These are phyloP conservation scores for Hemibagrus guttatus DNA, from an alignment of 2,797 vertebrate genomes.

Conservation along the genomic window DNA sequence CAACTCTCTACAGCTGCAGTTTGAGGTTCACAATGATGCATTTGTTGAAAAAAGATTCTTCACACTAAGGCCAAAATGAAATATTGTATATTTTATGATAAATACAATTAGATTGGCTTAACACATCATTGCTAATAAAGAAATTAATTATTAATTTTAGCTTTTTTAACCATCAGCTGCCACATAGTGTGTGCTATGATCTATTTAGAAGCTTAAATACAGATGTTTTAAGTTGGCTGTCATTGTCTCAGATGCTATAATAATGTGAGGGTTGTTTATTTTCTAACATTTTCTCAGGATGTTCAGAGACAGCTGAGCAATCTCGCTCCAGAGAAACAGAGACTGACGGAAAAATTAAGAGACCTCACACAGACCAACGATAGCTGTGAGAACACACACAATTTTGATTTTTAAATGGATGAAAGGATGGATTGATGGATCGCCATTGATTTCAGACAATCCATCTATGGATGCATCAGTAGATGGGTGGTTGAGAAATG, in stretches of 20 bases:
- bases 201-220: background rate
- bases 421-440: background rate
- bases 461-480: background rate
- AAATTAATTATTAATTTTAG: background rate
- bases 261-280: background rate
- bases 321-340: conserved; percentile 88
- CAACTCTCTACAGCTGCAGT: conserved; percentile 83
- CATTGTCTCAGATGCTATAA: background rate
- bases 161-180: too few relatives aligned
- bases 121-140: background rate
- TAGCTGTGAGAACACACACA: conserved; percentile 73
- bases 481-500: background rate
- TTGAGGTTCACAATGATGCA: conserved; percentile 76
- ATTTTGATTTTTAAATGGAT: background rate
- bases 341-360: conserved; percentile 86
- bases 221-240: background rate
- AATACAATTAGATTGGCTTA: background rate
- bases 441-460: background rate
- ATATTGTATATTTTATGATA: background rate
- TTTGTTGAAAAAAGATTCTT: background rate
- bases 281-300: conserved; percentile 74
- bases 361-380: conserved; percentile 76
- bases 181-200: background rate
- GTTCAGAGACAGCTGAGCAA: conserved; percentile 86
- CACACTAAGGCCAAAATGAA: background rate